Percentiles rank a stretch among this genome's conserved stretches.
phyloP scores from a whole-genome alignment of 2,888 invertebrate species.

The Microctonus hyperodae region DNA sequence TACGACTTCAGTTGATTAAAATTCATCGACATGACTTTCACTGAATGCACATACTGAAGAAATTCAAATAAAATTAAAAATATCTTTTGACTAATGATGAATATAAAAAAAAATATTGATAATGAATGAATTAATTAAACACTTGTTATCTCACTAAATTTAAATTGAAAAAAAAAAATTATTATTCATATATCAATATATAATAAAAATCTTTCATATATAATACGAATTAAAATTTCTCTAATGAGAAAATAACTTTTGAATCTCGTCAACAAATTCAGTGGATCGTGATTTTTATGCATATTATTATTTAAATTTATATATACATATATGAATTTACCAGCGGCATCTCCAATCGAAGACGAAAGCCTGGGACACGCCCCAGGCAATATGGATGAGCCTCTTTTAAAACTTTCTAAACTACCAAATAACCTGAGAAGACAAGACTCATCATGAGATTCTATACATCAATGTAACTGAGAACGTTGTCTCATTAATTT shows the following conservation, averaged over 20 bases:
- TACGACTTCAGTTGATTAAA: constrained; percentile 17
- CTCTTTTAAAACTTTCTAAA: constrained; percentile 54
- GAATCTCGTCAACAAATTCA: neutral
- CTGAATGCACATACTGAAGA: neutral
- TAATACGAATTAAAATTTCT: neutral
- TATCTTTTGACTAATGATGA: neutral
- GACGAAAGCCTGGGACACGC: constrained; percentile 31
- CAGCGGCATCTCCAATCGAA: constrained; percentile 5
- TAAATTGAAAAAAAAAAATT: neutral
- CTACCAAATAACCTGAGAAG: constrained; percentile 40
- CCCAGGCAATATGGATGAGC: constrained; percentile 33
- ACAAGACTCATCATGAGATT: constrained; percentile 22
- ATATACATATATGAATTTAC: neutral
- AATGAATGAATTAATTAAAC: neutral
- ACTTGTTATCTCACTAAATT: neutral
- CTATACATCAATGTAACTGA: neutral
- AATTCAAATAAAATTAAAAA: neutral
- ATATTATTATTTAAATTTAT: too few species aligned
- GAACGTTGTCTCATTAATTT: constrained; percentile 35
- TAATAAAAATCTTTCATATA: neutral
- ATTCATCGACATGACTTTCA: constrained; percentile 28
- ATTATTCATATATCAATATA: neutral
- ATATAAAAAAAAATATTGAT: neutral
- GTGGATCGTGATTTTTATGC: too few species aligned
- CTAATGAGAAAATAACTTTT: neutral